These are phyloP conservation scores for Conus betulinus DNA, from an alignment of 1,140 invertebrate genomes.

Conservation along the genomic window DNA sequence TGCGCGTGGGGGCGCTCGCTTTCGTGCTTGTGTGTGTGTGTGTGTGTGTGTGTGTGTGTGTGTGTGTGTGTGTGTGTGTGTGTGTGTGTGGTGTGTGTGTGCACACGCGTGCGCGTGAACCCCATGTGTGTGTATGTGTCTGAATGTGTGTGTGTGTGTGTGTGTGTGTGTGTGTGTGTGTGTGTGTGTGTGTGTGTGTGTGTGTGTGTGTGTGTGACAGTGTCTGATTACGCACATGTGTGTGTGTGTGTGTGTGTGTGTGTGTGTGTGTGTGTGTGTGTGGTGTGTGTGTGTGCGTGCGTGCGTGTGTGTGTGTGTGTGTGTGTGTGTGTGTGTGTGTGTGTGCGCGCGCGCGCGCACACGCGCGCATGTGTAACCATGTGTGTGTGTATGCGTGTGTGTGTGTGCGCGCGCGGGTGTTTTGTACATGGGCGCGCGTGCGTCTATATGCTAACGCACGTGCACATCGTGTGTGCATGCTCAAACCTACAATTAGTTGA, in stretches of 20 bases:
- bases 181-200: conserved; percentile 1
- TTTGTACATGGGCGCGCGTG: not conserved
- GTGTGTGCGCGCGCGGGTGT: not conserved
- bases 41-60: no score
- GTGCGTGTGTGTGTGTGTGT: not conserved
- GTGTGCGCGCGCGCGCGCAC: not conserved
- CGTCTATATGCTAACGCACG: not conserved
- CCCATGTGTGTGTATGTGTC: not conserved
- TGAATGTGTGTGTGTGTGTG: not conserved
- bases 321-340: not conserved
- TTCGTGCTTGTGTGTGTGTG: no score
- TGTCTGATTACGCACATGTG: no score
- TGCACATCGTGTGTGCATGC: not conserved
- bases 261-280: no score
- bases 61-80: no score
- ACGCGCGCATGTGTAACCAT: not conserved
- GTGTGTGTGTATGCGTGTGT: not conserved
- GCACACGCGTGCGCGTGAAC: no score
- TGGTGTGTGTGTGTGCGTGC: not conserved
- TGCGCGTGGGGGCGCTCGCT: no score
- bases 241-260: no score
- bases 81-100: no score
- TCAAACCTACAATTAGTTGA: no score
- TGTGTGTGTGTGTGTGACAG: no score
- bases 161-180: not conserved